Base-by-base conservation (phyloP, 2,888 invertebrate genomes). In the Vannuccia rotundouncinata region DNA sequence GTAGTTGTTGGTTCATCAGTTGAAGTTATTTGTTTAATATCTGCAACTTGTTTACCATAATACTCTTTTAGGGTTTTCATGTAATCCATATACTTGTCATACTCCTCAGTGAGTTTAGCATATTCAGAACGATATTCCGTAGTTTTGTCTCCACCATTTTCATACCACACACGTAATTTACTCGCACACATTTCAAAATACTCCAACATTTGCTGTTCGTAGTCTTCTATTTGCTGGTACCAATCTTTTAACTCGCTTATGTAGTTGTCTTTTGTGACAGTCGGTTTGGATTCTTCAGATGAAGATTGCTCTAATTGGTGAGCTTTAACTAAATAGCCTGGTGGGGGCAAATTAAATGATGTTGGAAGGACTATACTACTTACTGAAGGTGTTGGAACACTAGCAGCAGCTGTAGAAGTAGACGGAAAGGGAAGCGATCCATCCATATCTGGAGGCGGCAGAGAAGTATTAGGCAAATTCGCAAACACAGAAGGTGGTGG, bases 31-130 rank as follows among this genome's bases (percentile, higher is more conserved):
- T 66, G 13, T 17, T 66, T 66, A 66, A 22, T 27, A 13, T 66
- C 66, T 66, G 66, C 2, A 66, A 66, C 10, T 22, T 66, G 66
- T 22, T 66, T 17, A 66, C 66, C 25, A 22, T 66, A 66, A 66
- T 66, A 66, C 13, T 66, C 66, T 22, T 66, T 66, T n/a, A 66
- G 66, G 5, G 66, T 66, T 22, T 66, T 66, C 66, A 66, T 66
- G 25, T 66, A 66, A 22, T 66, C 66, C 66, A 66, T 66, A 66
- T 66, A 66, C 66, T 66, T 66, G 66, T 66, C 66, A 66, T 66
- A 66, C 25, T 66, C 66, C 25, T 66, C 66, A 22, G 66, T 66
- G 22, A 66, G 66, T 66, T 66, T 66, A n/a, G 66, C 25, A 66
- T 66, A 66, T 66, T 66, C 66, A 22, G 17, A 22, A 66, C 66